A percentile compares a stretch with the other conserved stretches of the same genome.
Conservation (phyloP, 2,888 invertebrate genomes). For the Sphinx pinastri region DNA sequence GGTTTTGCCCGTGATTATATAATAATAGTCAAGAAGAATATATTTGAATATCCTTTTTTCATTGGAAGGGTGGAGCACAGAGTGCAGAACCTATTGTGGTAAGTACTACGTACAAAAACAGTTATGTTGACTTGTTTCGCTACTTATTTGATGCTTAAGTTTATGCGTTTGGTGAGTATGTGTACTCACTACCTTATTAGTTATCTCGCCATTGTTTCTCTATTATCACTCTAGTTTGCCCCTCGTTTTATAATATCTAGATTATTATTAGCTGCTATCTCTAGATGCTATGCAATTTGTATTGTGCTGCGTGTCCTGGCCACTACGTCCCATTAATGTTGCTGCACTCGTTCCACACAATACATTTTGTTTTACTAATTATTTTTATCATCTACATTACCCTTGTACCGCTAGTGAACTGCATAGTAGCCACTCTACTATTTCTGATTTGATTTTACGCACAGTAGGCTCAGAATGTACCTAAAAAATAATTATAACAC, state of each 20-base stretch:
- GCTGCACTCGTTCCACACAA: conserved; percentile 50
- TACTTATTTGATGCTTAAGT: conserved; percentile 51
- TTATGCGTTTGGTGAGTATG: conserved; percentile 42
- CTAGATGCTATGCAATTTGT: conserved; percentile 76
- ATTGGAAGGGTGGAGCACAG: conserved; percentile 90
- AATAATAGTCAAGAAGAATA: conserved; percentile 36
- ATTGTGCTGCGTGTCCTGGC: conserved; percentile 48
- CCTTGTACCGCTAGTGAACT: not conserved
- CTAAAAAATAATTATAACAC: not conserved
- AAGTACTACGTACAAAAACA: conserved; percentile 83
- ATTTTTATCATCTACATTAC: conserved; percentile 31
- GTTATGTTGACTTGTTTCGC: conserved; percentile 39
- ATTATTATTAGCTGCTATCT: conserved; percentile 77
- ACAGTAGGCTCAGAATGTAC: no score
- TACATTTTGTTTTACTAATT: conserved; percentile 55
- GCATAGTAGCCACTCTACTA: conserved; percentile 14
- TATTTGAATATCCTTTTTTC: conserved; percentile 53
- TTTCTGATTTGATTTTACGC: not conserved
- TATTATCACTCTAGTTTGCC: conserved; percentile 43
- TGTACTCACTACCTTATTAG: conserved; percentile 47
- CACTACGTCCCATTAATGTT: conserved; percentile 38
- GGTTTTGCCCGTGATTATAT: conserved; percentile 15
- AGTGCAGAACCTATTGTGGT: conserved; percentile 98
- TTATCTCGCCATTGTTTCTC: conserved; percentile 45
- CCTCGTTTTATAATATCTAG: conserved; percentile 41